Evolutionary conservation across 2,888 invertebrate genomes (phyloP).

Genomic region (Gymnocheta viridis): DNA sequence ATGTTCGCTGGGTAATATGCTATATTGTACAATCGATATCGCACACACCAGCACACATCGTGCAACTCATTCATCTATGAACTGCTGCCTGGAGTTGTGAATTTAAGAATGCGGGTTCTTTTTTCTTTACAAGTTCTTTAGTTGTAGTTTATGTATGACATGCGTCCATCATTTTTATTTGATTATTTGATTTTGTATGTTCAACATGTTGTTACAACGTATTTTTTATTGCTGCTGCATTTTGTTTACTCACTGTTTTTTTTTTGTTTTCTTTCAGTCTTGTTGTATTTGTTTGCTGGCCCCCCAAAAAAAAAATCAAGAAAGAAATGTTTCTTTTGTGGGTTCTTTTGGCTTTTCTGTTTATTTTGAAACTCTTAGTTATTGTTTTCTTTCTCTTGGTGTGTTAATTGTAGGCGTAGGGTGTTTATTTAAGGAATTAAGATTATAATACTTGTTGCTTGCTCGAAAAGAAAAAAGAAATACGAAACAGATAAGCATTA

Average conservation of each 20-base stretch:
- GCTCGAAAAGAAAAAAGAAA: not conserved
- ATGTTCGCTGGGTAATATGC: conserved; percentile 55
- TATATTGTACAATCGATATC: conserved; percentile 16
- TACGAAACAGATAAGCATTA: conserved; percentile 18
- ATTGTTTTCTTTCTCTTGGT: conserved; percentile 31
- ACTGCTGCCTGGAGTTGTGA: not conserved
- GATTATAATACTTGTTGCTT: conserved; percentile 38
- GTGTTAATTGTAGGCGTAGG: conserved; percentile 64
- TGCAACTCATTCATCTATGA: conserved; percentile 43
- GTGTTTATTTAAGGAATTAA: conserved; percentile 62
- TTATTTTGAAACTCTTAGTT: conserved; percentile 46
- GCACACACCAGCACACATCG: conserved; percentile 11
- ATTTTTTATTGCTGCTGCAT: conserved; percentile 63
- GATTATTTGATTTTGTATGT: conserved; percentile 68
- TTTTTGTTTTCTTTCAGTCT: conserved; percentile 8
- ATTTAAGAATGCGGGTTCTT: conserved; percentile 57
- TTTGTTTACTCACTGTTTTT: conserved; percentile 59
- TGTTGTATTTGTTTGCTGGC: conserved; percentile 37
- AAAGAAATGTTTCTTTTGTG: conserved; percentile 41
- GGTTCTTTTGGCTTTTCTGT: conserved; percentile 30
- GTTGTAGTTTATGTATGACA: conserved; percentile 64
- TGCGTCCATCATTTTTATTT: conserved; percentile 68
- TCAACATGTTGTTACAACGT: conserved; percentile 63
- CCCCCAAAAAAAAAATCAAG: conserved; percentile 6
- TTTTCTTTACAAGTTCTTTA: conserved; percentile 29